Evolutionary conservation across 2,797 vertebrate species (phyloP), one percentile per base, ranked within the genome.

Genomic region (Eurystomus glaucurus): DNA sequence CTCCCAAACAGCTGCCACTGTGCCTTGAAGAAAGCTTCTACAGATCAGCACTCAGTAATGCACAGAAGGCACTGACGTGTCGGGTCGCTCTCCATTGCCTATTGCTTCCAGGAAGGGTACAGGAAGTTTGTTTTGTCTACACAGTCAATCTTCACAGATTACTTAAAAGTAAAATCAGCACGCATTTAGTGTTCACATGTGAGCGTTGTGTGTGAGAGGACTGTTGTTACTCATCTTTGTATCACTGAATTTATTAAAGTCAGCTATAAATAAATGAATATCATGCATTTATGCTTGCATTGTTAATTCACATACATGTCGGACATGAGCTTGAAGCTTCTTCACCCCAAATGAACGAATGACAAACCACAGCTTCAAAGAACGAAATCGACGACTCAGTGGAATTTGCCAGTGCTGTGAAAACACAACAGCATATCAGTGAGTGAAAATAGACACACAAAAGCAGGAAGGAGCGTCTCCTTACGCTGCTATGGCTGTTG

Each of bases 311-410:
- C 99, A 75, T 98, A 99, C 99, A 6, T 99, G 99, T 98, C 99
- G 98, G 95, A 99, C 99, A 14, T 99, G 99, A 43, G 98, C 99
- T 96, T 99, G 99, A 41, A 99, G 99, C 74, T 99, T 99, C 97
- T 99, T 99, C 97, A 99, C 98, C 26, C 99, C 99, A 39, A 99
- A 99, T 1, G 99, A 99, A 22, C 99, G 99, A 97, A 99, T 98
- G 86, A 99, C 99, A 85, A 99, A 99, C 99, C 99, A 99, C 61
- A 99, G 98, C 96, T 99, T 99, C 71, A 99, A 95, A 17, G 99
- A 99, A 46, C 99, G 99, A 92, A 99, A 99, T 19, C 99, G 99
- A 10, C 99, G 98, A 77, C 99, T 99, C 84, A 99, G 98, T 6
- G 99, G 99, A 90, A 99, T 99, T 96, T 99, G 99, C 99, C 99